Conservation (phyloP, 64 coral and sea anemone species). For the Pocillopora verrucosa region DNA sequence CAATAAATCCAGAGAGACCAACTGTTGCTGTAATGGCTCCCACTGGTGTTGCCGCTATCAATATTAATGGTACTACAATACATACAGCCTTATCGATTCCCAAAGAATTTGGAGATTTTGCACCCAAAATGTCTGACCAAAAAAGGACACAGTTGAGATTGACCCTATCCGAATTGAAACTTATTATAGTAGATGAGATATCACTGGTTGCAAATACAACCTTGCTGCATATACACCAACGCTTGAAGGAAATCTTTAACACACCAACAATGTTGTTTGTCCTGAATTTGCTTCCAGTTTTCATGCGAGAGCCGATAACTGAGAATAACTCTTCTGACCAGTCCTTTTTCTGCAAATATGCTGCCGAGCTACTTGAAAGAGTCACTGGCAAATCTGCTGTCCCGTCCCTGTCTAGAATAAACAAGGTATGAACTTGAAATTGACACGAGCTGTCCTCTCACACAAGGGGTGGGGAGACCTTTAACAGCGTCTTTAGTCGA, state of each 20-base stretch:
- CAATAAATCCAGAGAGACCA: slow-evolving; percentile 33
- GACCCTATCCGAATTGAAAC: slow-evolving; percentile 14
- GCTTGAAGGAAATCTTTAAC: slow-evolving; percentile 46
- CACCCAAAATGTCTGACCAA: slow-evolving; percentile 40
- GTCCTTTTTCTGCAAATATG: too few relatives aligned
- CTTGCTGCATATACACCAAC: slow-evolving; percentile 34
- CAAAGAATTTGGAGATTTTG: slow-evolving; percentile 40
- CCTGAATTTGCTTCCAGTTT: too few relatives aligned
- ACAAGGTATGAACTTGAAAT: too few relatives aligned
- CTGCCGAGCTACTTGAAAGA: too few relatives aligned
- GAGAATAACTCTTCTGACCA: too few relatives aligned
- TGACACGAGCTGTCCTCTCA: too few relatives aligned
- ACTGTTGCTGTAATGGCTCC: slow-evolving; percentile 50
- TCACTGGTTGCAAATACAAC: slow-evolving; percentile 44
- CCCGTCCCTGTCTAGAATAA: too few relatives aligned
- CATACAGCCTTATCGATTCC: slow-evolving; percentile 53
- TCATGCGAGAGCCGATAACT: too few relatives aligned
- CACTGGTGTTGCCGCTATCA: slow-evolving; percentile 36
- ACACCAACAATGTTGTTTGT: too few relatives aligned
- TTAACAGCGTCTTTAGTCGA: too few relatives aligned
- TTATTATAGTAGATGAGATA: slow-evolving; percentile 33
- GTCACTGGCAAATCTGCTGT: too few relatives aligned
- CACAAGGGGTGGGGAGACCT: too few relatives aligned
- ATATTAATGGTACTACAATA: slow-evolving; percentile 31
- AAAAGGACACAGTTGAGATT: slow-evolving; percentile 46